Base-by-base conservation (phyloP, 2,797 vertebrate species). In the Falco concolor region DNA sequence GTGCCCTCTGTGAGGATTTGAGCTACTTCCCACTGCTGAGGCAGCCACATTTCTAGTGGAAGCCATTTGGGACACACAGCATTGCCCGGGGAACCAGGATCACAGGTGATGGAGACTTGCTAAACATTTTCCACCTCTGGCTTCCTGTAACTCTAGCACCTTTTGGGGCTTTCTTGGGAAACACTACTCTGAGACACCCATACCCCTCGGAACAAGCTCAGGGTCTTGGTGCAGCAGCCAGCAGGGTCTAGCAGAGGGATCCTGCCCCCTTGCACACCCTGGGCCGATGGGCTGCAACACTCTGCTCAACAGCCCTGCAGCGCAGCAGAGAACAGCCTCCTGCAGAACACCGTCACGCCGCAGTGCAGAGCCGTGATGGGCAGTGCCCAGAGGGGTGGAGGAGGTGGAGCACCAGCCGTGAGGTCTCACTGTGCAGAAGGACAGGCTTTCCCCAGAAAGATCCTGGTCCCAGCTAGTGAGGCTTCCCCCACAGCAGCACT, bases 391-490 rank as follows among this genome's bases (percentile, higher is more conserved):
- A 40, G 40, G 40, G 11, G 45, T 82, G 84, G 38, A 42, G 38
- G 13, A 44, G 36, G 2, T 47, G 50, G 4, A 56, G 27, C 54
- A 72, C 36, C 40, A 28, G 1, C n/a, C 8, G 1, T 1, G 9
- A 44, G 38, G 59, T 61, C 27, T 42, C 50, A 5, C 45, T 23
- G 5, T 13, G 90, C 34, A 50, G 65, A 20, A 40, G 57, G 18
- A 22, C 28, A 32, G 19, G 14, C 14, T 91, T 54, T 42, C 13
- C 44, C 52, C 23, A 50, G 28, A 52, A 34, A 64, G 28, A 20
- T 21, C 21, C 34, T n/a, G 42, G 30, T 16, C 25, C 32, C 34
- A 27, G 40, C 49, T 7, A 36, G 25, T 9, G 38, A 47, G 25
- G 22, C 10, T 19, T 14, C 2, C 22, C 27, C 7, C 34, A 21